Evolutionary conservation across 1,140 invertebrate species (phyloP).

Genomic region (Anoplophora glabripennis): DNA sequence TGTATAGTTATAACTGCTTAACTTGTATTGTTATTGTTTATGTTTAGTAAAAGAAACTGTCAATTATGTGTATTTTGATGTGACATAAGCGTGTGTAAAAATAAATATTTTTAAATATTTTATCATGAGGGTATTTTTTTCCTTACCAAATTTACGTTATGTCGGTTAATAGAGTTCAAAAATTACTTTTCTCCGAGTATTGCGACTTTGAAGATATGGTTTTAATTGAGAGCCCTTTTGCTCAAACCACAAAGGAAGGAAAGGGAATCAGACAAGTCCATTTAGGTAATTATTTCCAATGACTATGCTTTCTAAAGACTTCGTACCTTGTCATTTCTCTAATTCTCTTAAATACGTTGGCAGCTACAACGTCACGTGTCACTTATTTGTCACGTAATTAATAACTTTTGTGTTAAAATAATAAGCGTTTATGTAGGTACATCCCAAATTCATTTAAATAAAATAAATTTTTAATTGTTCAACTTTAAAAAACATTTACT

Average conservation of each 20-base stretch:
- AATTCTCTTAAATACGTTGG: no score
- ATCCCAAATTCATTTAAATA: no score
- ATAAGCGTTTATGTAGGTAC: no score
- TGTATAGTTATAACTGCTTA: no score
- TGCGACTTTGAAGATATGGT: slow-evolving; percentile 57
- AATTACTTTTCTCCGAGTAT: slow-evolving; percentile 58
- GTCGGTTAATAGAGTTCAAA: slow-evolving; percentile 55
- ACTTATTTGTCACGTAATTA: no score
- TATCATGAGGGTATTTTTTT: slow-evolving; percentile 15
- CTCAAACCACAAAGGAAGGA: slow-evolving; percentile 59
- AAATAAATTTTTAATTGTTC: no score
- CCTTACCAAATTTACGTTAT: slow-evolving; percentile 30
- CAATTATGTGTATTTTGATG: slow-evolving; percentile 11
- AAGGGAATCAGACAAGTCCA: slow-evolving; percentile 56
- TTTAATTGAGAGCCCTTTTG: slow-evolving; percentile 61
- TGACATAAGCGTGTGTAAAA: slow-evolving; percentile 10
- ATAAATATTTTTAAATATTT: neutral
- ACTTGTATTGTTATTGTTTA: no score
- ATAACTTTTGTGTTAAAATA: no score
- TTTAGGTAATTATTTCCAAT: slow-evolving; percentile 48
- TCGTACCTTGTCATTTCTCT: no score
- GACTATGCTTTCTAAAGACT: neutral
- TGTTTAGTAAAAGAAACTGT: neutral
- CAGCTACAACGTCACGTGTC: no score
- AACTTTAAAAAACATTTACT: no score